These are phyloP conservation scores for Semnornis frantzii DNA, from an alignment of 2,113 vertebrate genomes.

Conservation along the genomic window DNA sequence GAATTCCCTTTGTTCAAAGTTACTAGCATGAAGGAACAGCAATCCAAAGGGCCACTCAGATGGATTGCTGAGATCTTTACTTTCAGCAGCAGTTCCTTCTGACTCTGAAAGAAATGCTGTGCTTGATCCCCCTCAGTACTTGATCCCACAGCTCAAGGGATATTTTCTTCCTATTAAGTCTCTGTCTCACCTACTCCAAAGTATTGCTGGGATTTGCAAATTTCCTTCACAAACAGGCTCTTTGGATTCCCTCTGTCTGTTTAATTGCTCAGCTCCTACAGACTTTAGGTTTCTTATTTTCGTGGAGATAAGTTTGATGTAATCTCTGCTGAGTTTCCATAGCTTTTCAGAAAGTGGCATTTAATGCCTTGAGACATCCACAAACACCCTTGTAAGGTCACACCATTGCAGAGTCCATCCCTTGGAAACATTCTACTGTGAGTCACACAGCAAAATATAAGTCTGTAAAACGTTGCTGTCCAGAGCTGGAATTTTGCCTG, in stretches of 20 bases:
- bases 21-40: not conserved
- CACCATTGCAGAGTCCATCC: not conserved
- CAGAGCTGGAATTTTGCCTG: not conserved
- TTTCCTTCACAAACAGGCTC: not conserved
- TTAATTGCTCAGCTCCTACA: not conserved
- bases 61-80: not conserved
- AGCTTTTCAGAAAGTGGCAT: not conserved
- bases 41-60: not conserved
- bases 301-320: not conserved
- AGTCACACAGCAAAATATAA: no score
- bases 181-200: not conserved
- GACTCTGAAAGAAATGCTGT: not conserved
- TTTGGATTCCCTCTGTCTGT: not conserved
- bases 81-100: constrained; percentile 24
- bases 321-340: not conserved
- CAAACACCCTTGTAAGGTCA: not conserved
- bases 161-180: not conserved
- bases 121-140: not conserved
- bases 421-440: not conserved
- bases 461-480: not conserved
- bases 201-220: not conserved
- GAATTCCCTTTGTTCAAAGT: not conserved
- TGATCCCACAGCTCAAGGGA: not conserved
- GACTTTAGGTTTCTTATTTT: not conserved
- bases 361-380: not conserved